Evolutionary conservation across 2,888 invertebrate species (phyloP).

Genomic region (Caenorhabditis imperialis): DNA sequence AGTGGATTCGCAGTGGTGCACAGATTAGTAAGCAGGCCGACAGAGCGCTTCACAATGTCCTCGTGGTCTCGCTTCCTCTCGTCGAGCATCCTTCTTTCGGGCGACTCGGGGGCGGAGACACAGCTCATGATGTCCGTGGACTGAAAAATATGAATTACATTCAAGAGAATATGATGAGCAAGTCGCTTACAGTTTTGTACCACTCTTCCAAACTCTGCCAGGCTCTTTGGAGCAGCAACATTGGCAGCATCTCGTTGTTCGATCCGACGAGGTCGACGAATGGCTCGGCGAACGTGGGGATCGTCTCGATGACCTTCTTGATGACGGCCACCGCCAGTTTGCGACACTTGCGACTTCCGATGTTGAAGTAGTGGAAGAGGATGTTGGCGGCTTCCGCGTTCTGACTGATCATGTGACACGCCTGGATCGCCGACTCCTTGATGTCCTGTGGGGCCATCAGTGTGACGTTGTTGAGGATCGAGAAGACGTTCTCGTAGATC

Average conservation of each 20-base stretch:
- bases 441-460: constrained; percentile 32
- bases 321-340: constrained; percentile 36
- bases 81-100: constrained; percentile 3
- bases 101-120: background rate
- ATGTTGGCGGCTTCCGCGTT: constrained; percentile 22
- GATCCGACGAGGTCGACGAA: constrained; percentile 32
- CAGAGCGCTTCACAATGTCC: constrained; percentile 36
- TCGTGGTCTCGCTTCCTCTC: constrained; percentile 35
- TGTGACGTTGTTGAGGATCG: constrained; percentile 43
- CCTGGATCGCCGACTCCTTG: constrained; percentile 27
- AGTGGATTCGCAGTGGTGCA: constrained; percentile 28
- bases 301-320: constrained; percentile 44
- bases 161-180: constrained; percentile 2
- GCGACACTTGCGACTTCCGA: constrained; percentile 29
- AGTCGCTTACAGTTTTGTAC: constrained; percentile 4
- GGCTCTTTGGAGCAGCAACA: constrained; percentile 23
- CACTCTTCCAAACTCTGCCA: constrained; percentile 29
- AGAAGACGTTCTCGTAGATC: constrained; percentile 42
- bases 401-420: constrained; percentile 34
- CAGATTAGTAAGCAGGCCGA: constrained; percentile 29
- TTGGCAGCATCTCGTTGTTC: constrained; percentile 14
- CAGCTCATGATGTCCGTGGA: background rate
- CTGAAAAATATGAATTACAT: background rate
- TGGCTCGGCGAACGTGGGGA: constrained; percentile 35
- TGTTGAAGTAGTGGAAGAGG: constrained; percentile 20